phyloP scores from a whole-genome alignment of 2,113 vertebrate genomes.

The Cyphomyrus discorhynchus region DNA sequence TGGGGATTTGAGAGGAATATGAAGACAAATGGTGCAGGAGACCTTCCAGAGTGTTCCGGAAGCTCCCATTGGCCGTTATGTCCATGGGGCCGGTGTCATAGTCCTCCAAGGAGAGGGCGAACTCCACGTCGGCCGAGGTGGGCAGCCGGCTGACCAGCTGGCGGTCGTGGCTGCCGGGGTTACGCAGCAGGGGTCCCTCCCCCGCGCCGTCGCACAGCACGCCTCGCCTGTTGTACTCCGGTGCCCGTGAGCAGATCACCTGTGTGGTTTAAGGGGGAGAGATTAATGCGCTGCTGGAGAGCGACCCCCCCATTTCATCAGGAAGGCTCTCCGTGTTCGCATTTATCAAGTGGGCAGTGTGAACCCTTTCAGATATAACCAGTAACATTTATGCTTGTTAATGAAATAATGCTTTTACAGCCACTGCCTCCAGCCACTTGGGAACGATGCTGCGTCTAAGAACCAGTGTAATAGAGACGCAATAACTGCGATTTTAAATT shows the following conservation, averaged over 20 bases:
- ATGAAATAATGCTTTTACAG: neutral
- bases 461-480: neutral
- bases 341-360: neutral
- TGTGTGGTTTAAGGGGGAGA: neutral
- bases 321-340: neutral
- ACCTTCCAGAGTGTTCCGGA: slow-evolving; percentile 22
- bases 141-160: neutral
- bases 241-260: neutral
- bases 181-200: slow-evolving; percentile 13
- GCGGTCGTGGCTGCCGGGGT: neutral
- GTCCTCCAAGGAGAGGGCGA: neutral
- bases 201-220: neutral
- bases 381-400: neutral
- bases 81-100: slow-evolving; percentile 13
- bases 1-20: neutral
- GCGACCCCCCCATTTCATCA: neutral
- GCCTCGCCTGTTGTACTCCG: neutral
- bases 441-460: neutral
- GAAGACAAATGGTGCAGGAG: neutral
- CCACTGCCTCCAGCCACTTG: neutral
- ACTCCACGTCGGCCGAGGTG: neutral
- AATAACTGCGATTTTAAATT: neutral
- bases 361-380: neutral
- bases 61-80: slow-evolving; percentile 6
- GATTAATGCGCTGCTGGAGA: neutral